Percentiles rank a stretch among this genome's conserved stretches.
phyloP scores from a whole-genome alignment of 1,140 invertebrate genomes.

The Brachionus koreanus region DNA sequence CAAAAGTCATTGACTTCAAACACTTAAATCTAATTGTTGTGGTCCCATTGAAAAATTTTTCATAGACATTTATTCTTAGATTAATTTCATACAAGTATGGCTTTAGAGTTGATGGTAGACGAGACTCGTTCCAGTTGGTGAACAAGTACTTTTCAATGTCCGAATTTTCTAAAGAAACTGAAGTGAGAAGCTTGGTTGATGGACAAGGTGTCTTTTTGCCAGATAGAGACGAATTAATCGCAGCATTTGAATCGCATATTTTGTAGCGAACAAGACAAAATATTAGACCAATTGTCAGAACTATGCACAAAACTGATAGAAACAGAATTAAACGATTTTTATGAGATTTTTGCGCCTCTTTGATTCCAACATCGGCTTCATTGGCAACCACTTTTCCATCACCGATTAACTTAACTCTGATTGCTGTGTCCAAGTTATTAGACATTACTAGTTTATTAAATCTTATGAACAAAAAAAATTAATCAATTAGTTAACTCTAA shows the following conservation, averaged over 20 bases:
- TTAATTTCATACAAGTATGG: conserved; percentile 17
- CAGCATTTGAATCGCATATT: background rate
- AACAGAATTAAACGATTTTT: background rate
- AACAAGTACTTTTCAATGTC: background rate
- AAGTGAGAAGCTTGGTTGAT: background rate
- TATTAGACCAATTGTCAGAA: background rate
- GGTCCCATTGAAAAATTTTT: background rate
- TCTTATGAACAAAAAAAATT: background rate
- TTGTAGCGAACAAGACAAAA: conserved; percentile 14
- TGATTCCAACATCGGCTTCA: background rate
- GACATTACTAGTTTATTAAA: conserved; percentile 15
- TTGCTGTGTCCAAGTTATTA: background rate
- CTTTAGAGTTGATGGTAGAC: conserved; percentile 6
- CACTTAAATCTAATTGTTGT: conserved; percentile 30
- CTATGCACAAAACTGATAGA: background rate
- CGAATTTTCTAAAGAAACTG: background rate
- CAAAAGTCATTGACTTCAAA: background rate
- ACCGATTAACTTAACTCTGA: conserved; percentile 4
- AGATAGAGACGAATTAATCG: background rate
- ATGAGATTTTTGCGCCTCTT: background rate
- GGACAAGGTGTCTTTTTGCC: background rate
- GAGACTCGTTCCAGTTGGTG: background rate
- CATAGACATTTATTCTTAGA: conserved; percentile 12
- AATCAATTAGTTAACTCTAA: background rate
- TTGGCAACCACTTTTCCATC: background rate